Evolutionary conservation across 2,888 invertebrate species (phyloP).

Genomic region (Leptinotarsa rubiginosa): DNA sequence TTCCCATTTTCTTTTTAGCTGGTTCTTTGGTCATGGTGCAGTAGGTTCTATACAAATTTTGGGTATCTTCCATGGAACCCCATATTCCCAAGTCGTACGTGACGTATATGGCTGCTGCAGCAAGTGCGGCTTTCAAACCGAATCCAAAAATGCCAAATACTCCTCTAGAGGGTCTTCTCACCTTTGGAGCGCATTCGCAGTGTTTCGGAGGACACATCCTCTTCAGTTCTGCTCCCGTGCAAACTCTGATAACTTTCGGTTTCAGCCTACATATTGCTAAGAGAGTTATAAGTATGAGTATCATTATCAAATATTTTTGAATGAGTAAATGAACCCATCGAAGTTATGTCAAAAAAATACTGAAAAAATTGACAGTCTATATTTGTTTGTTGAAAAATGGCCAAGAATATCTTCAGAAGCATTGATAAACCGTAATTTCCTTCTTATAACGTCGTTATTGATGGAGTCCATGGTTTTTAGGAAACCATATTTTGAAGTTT

Average conservation of each 20-base stretch:
- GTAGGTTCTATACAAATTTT: conserved; percentile 60
- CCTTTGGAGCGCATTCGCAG: conserved; percentile 56
- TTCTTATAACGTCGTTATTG: too few species aligned
- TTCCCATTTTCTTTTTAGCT: conserved; percentile 36
- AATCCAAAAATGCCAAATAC: conserved; percentile 50
- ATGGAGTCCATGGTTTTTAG: too few species aligned
- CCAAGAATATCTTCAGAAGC: too few species aligned
- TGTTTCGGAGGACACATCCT: conserved; percentile 59
- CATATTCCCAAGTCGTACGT: conserved; percentile 66
- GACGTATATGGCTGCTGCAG: conserved; percentile 63
- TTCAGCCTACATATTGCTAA: conserved; percentile 52
- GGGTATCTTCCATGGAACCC: conserved; percentile 64
- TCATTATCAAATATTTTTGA: too few species aligned
- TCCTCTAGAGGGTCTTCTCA: conserved; percentile 2
- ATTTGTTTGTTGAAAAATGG: too few species aligned
- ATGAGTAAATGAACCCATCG: too few species aligned
- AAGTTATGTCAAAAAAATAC: too few species aligned
- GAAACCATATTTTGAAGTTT: too few species aligned
- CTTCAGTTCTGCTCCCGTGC: conserved; percentile 63
- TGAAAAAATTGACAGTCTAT: too few species aligned
- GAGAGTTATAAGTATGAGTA: too few species aligned
- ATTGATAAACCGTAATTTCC: too few species aligned
- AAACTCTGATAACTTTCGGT: conserved; percentile 62
- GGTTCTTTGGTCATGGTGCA: conserved; percentile 49
- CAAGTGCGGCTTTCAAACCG: conserved; percentile 61